Conservation (phyloP, 23 tunicate species). For the Trididemnum miniatum region DNA sequence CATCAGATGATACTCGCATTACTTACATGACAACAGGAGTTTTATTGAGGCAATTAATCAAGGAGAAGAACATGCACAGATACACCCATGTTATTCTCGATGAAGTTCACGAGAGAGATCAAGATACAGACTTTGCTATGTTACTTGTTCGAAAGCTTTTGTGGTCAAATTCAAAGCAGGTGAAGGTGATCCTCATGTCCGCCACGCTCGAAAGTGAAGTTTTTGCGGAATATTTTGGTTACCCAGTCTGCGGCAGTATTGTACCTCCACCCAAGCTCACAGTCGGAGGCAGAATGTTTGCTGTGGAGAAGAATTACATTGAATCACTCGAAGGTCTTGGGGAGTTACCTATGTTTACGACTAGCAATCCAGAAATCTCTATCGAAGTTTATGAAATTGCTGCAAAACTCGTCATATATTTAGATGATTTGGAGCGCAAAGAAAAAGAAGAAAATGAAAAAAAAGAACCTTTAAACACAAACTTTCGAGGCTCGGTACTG, state of each 20-base stretch:
- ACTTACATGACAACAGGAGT: slow-evolving; percentile 91
- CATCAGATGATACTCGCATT: slow-evolving; percentile 84
- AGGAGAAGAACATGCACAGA: slow-evolving; percentile 49
- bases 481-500: slow-evolving; percentile 67
- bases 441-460: neutral
- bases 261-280: slow-evolving; percentile 10
- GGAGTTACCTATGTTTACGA: slow-evolving; percentile 7
- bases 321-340: slow-evolving; percentile 79
- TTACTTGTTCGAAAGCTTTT: slow-evolving; percentile 70
- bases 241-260: slow-evolving; percentile 18
- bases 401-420: slow-evolving; percentile 48
- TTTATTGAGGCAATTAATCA: slow-evolving; percentile 63
- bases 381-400: slow-evolving; percentile 58
- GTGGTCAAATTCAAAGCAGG: slow-evolving; percentile 60
- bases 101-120: slow-evolving; percentile 97
- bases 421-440: slow-evolving; percentile 52
- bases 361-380: slow-evolving; percentile 59
- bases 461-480: neutral
- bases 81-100: slow-evolving; percentile 94
- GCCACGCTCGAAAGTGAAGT: slow-evolving; percentile 69
- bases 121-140: slow-evolving; percentile 90
- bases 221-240: slow-evolving; percentile 71
- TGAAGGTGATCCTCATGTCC: slow-evolving; percentile 94
- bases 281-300: slow-evolving; percentile 39
- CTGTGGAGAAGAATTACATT: slow-evolving; percentile 52